Evolutionary conservation across 1,140 invertebrate genomes (phyloP).

Genomic region (Neodiprion pinetum): DNA sequence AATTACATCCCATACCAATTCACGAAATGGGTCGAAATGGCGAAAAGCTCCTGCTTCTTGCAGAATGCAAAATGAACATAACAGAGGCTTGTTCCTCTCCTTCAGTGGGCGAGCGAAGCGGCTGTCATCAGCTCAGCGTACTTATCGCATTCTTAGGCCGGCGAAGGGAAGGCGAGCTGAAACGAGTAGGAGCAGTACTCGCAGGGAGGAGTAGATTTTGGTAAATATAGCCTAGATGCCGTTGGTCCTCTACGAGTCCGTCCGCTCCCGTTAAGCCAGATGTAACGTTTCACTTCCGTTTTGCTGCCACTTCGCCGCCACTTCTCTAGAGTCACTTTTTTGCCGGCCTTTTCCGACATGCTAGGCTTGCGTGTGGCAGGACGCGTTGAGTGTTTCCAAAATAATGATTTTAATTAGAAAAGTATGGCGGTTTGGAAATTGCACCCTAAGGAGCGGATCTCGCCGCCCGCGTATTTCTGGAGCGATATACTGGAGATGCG

Average conservation of each 20-base stretch:
- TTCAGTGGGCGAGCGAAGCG: neutral
- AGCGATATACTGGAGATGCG: neutral
- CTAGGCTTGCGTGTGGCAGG: neutral
- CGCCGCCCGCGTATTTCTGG: neutral
- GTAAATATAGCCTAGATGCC: conserved; percentile 1
- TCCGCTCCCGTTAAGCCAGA: conserved; percentile 43
- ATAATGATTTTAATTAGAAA: conserved; percentile 36
- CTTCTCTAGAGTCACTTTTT: neutral
- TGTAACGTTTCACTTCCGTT: conserved; percentile 51
- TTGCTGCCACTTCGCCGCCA: conserved; percentile 11
- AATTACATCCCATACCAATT: no score
- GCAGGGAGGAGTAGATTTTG: conserved; percentile 4
- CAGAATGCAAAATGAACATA: no score
- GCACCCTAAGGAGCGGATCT: neutral
- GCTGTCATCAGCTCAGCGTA: neutral
- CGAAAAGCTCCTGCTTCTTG: no score
- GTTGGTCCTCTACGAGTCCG: conserved; percentile 10
- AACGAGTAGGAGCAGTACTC: neutral
- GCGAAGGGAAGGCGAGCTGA: neutral
- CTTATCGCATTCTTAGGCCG: neutral
- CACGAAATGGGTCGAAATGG: no score
- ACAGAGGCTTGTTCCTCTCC: no score
- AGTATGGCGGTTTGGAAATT: neutral
- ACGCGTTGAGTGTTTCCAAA: conserved; percentile 10
- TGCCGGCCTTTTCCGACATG: neutral